Evolutionary conservation across 2,113 vertebrate genomes (phyloP).

Genomic region (Oncorhynchus kisutch): DNA sequence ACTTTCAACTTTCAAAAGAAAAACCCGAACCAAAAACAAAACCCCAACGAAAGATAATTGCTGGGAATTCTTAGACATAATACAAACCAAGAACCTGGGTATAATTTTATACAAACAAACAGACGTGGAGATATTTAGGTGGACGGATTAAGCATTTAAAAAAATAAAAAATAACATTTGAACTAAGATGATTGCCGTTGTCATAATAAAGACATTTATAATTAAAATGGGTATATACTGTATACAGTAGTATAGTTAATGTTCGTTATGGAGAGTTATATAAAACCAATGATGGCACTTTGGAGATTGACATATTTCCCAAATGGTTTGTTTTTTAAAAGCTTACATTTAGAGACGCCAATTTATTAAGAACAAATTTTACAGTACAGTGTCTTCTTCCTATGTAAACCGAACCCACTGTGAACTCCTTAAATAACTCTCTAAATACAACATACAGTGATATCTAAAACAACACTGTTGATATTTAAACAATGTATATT

Average conservation of each 20-base stretch:
- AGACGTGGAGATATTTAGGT: background rate
- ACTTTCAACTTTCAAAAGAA: constrained; percentile 44
- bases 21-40: constrained; percentile 52
- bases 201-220: background rate
- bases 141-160: background rate
- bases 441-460: constrained; percentile 2
- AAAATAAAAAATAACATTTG: too few species aligned
- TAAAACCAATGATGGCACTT: constrained; percentile 65
- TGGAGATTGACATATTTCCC: constrained; percentile 59
- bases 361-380: constrained; percentile 73
- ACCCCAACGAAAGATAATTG: constrained; percentile 17
- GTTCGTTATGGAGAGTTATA: constrained; percentile 30
- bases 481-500: background rate
- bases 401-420: background rate
- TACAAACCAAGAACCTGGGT: background rate
- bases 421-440: constrained; percentile 20
- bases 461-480: background rate
- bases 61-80: constrained; percentile 6
- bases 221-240: background rate
- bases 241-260: constrained; percentile 1
- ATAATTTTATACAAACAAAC: background rate
- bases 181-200: background rate
- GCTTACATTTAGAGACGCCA: constrained; percentile 73
- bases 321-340: constrained; percentile 73
- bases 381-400: constrained; percentile 51